Conservation (phyloP, 2,888 invertebrate species). For the Ormia ochracea region DNA sequence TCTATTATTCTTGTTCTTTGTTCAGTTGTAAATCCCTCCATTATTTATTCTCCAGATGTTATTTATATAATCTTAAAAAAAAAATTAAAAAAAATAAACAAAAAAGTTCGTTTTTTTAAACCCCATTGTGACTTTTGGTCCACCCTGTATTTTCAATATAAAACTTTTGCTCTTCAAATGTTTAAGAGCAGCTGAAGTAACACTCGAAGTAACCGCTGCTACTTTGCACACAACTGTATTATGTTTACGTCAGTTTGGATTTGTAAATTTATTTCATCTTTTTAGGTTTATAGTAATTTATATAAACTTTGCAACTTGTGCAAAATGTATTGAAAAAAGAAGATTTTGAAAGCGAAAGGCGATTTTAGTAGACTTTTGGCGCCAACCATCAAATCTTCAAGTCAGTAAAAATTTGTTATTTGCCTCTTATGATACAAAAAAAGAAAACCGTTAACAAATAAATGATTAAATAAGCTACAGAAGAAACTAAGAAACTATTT, state of each 20-base stretch:
- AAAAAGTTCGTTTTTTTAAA: too few species aligned
- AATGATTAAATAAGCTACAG: not conserved
- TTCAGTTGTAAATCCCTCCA: too few species aligned
- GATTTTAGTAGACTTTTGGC: constrained; percentile 55
- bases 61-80: too few species aligned
- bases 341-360: constrained; percentile 41
- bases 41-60: too few species aligned
- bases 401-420: constrained; percentile 61
- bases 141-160: too few species aligned
- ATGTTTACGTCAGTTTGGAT: not conserved
- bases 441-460: constrained; percentile 28
- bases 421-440: constrained; percentile 22
- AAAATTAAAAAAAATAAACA: too few species aligned
- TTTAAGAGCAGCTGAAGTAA: too few species aligned
- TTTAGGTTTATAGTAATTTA: constrained; percentile 19
- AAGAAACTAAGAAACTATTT: not conserved
- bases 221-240: not conserved
- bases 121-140: too few species aligned
- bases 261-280: constrained; percentile 24
- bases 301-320: constrained; percentile 49
- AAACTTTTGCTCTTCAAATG: too few species aligned
- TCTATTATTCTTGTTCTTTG: too few species aligned
- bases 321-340: constrained; percentile 28
- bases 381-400: constrained; percentile 63
- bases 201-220: not conserved